Percentiles rank a stretch among this genome's conserved stretches.
Conservation (phyloP, 2,113 vertebrate genomes). For the Siniperca knerii region DNA sequence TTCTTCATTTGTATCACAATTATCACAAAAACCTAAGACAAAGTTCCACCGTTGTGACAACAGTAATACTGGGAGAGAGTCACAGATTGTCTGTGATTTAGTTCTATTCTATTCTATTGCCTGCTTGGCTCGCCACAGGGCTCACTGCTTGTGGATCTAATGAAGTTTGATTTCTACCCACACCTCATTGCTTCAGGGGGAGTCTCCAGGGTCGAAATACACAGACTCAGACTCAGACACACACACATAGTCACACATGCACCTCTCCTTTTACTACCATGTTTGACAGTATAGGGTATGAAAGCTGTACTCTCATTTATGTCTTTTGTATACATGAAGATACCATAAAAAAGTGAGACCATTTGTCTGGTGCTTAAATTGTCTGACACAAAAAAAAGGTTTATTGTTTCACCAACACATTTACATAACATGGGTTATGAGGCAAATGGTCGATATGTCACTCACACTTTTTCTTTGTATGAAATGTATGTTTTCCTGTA, state of each 20-base stretch:
- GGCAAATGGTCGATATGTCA: slow-evolving; percentile 17
- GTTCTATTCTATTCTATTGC: neutral
- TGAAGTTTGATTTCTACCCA: slow-evolving; percentile 63
- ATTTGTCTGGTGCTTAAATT: slow-evolving; percentile 4
- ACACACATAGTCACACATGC: slow-evolving; percentile 35
- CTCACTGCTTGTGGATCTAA: slow-evolving; percentile 51
- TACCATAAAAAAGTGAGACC: neutral
- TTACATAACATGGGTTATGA: slow-evolving; percentile 24
- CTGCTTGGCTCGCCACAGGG: neutral
- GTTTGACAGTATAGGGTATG: slow-evolving; percentile 24
- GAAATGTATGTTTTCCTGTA: slow-evolving; percentile 40
- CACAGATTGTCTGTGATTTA: neutral
- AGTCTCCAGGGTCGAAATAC: slow-evolving; percentile 39
- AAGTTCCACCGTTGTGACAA: neutral
- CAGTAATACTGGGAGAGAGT: neutral
- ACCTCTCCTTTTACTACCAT: slow-evolving; percentile 14
- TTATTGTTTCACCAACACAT: slow-evolving; percentile 9
- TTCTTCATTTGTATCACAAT: neutral
- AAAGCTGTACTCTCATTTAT: slow-evolving; percentile 19
- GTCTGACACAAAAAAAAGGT: slow-evolving; percentile 2
- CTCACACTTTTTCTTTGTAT: slow-evolving; percentile 27
- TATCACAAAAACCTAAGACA: neutral
- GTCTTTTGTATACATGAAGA: slow-evolving; percentile 16
- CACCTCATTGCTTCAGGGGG: slow-evolving; percentile 41
- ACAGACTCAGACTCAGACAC: neutral